Evolutionary conservation across 2,888 invertebrate species (phyloP), one percentile per base, ranked within the genome.

Genomic region (Sylvicola fuscatus): DNA sequence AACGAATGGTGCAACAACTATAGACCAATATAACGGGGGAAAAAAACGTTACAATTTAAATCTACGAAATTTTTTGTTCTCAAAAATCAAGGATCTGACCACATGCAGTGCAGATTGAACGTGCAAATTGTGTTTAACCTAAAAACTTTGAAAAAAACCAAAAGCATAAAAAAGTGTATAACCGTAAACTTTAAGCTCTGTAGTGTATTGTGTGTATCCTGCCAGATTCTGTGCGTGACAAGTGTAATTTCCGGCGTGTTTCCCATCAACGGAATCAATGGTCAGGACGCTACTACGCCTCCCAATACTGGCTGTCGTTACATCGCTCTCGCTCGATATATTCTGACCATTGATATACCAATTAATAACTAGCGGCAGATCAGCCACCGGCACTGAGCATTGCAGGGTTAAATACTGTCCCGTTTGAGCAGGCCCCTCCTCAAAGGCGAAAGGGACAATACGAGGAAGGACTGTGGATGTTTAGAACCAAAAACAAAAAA

Each of bases 381-480:
- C 84, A 44, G 86, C 82, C 49, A 73, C 71, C 38, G 74, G 66
- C 43, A 76, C 70, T 32, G 73, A 72, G 55, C 80, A 81, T 48
- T 72, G 70, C 42, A 74, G 64, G 40, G 72, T 56, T 17, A 56
- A 43, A 44, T 54, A 74, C 57, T 81, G 79, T 44, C 80, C 82
- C 51, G 74, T 74, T 58, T 72, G 73, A 47, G 80, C 70, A 48
- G 79, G 76, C 45, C 70, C 68, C 55, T 71, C 66, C 43, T 79
- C 80, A 59, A 82, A 81, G 56, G 70, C 70, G 62, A 82, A 82
- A 49, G 81, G 80, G 58, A 68, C 73, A 60, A 83, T 79, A 59
- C 72, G 75, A 54, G 82, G 82, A 51, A 72, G 55, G 61, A 82
- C 82, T 83, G 72, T 59, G 73, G 70, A 61, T 49, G 62, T 41